A percentile compares a stretch with the other conserved stretches of the same genome.
phyloP scores from a whole-genome alignment of 2,888 invertebrate species.

The Byasa hedistus region DNA sequence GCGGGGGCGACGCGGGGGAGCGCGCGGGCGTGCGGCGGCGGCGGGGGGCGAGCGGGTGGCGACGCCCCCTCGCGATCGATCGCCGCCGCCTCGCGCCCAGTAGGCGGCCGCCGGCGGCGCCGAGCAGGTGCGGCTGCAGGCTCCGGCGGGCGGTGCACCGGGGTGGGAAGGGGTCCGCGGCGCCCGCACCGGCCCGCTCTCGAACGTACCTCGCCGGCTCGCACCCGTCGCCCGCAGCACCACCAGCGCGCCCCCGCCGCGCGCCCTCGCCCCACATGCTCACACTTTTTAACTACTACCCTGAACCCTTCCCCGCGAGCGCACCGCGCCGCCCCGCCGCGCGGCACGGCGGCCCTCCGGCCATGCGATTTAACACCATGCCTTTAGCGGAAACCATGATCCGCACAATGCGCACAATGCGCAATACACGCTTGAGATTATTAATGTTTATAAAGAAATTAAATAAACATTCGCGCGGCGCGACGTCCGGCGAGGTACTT shows the following conservation, averaged over 20 bases:
- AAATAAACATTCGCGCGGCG: constrained; percentile 9
- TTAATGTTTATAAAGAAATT: constrained; percentile 1
- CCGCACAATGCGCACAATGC: neutral
- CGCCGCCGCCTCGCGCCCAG: constrained; percentile 56
- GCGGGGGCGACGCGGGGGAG: constrained; percentile 52
- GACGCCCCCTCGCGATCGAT: constrained; percentile 60
- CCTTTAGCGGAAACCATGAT: neutral
- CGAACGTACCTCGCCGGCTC: constrained; percentile 31
- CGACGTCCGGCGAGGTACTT: constrained; percentile 28
- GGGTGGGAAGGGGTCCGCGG: constrained; percentile 38
- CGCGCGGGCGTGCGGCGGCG: too few species aligned
- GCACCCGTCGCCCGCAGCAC: constrained; percentile 29
- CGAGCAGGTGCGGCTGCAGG: constrained; percentile 38
- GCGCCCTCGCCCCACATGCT: constrained; percentile 20
- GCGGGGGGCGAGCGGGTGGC: constrained; percentile 41
- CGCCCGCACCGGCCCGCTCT: constrained; percentile 34
- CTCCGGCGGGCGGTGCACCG: constrained; percentile 41
- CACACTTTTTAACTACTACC: constrained; percentile 5
- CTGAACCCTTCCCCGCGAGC: neutral
- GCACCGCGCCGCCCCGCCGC: constrained; percentile 1
- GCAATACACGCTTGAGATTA: neutral
- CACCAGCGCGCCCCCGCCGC: constrained; percentile 23
- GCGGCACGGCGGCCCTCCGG: neutral
- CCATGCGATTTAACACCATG: constrained; percentile 7
- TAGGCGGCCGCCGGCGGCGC: constrained; percentile 41